Conservation (phyloP, 2,888 invertebrate species). For the Callinectes sapidus region DNA sequence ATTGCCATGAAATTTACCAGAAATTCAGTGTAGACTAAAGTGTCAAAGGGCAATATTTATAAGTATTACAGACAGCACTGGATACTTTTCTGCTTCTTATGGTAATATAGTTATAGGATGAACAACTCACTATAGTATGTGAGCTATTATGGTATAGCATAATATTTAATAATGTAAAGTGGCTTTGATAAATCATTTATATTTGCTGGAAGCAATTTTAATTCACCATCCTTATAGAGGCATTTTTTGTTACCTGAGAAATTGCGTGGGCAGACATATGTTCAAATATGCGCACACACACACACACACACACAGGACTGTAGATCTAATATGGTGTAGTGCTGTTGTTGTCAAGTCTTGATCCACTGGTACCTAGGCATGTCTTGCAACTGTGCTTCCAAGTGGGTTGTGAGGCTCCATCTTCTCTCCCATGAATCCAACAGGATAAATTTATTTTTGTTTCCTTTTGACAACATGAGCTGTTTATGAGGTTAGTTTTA, state of each 20-base stretch:
- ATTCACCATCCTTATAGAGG: neutral
- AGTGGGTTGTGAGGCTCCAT: no score
- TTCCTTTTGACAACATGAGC: no score
- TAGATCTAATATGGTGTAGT: no score
- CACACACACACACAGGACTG: neutral
- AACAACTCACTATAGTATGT: constrained; percentile 3
- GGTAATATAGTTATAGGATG: neutral
- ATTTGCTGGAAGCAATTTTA: neutral
- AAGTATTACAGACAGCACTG: neutral
- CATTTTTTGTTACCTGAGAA: neutral
- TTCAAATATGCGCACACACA: neutral
- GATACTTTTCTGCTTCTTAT: neutral
- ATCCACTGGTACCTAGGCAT: no score
- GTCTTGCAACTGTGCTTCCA: no score
- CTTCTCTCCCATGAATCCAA: no score
- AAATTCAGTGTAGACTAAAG: neutral
- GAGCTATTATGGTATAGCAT: neutral
- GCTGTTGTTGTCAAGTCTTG: no score
- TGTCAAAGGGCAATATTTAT: neutral
- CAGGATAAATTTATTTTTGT: no score
- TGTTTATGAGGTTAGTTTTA: no score
- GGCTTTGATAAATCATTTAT: constrained; percentile 25
- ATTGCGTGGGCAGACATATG: neutral
- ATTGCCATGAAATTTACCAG: neutral
- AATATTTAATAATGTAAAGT: constrained; percentile 13